Base-by-base conservation (phyloP, 2,797 vertebrate species). In the Mico argentatus region DNA sequence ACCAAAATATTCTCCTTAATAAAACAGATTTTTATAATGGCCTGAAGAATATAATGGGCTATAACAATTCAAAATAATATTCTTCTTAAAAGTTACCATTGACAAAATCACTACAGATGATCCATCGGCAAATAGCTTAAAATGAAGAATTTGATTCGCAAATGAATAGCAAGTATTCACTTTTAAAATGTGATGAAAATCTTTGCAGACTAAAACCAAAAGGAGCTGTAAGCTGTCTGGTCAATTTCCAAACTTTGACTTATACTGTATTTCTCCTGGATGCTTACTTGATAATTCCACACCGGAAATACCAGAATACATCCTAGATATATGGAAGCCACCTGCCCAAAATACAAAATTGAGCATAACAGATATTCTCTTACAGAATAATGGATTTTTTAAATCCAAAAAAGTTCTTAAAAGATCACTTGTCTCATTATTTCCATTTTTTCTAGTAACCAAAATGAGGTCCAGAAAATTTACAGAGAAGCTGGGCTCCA, bases 181-280 rank as follows among this genome's bases (percentile, higher is more conserved):
- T 67, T 96, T 92, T 41, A 77, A 88, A 96, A 76, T 44, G 44
- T 67, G 55, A 73, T 64, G 22, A 90, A 93, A 95, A 83, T 86
- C n/a, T 96, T 46, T 73, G 77, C 81, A 82, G 55, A 22, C 13
- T 19, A 89, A 41, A 87, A 90, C 14, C 4, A 79, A 82, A 92
- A 88, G 17, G 13, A 55, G 7, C 27, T 52, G 4, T 33, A 87
- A 80, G 41, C n/a, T 85, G 4, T n/a, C 27, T 57, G 30, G 41
- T 84, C 80, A 36, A 14, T 87, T 97, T 94, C 52, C n/a, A 77
- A 92, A 96, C 15, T 90, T 75, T 59, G 24, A 83, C 59, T 33
- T 81, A 26, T 8, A 67, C 13, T 30, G 57, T 73, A 70, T 80
- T 91, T 80, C 85, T 91, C 50, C 50, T 55, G 15, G 85, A 89